Conservation (phyloP, 1,140 invertebrate genomes). For the Prorops nasuta region DNA sequence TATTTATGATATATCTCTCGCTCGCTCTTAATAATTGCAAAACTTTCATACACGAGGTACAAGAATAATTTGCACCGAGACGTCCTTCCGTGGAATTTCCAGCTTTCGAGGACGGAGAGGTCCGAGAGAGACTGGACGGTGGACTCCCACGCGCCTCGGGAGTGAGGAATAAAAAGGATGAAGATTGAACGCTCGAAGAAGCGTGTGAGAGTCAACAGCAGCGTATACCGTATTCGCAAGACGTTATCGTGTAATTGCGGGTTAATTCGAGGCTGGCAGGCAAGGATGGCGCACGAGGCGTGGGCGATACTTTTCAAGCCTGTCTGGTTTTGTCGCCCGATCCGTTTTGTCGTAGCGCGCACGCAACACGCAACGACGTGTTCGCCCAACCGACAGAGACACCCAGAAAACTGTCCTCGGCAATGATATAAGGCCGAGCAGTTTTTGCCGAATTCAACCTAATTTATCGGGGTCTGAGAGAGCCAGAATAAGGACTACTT, state of each 20-base stretch:
- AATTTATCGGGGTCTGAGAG: not conserved
- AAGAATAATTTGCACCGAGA: not conserved
- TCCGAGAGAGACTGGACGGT: not conserved
- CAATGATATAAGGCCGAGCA: no score
- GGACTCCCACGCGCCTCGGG: not conserved
- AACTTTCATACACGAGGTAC: no score
- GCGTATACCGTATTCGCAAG: constrained; percentile 17
- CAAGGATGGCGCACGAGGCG: constrained; percentile 39
- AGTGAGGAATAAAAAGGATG: not conserved
- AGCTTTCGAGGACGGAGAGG: not conserved
- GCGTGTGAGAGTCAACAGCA: no score
- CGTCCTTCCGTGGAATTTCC: constrained; percentile 11
- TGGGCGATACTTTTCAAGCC: constrained; percentile 42
- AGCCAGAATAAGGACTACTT: not conserved
- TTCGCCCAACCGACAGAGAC: constrained; percentile 7
- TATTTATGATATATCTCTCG: no score
- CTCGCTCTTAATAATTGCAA: no score
- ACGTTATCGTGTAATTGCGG: constrained; percentile 50
- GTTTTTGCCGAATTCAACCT: not conserved
- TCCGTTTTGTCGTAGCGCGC: constrained; percentile 32
- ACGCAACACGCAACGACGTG: no score
- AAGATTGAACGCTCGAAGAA: not conserved
- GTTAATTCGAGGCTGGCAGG: constrained; percentile 48
- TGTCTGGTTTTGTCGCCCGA: constrained; percentile 37
- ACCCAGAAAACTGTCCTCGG: no score